A percentile compares a stretch with the other conserved stretches of the same genome.
phyloP scores from a whole-genome alignment of 92 coral and sea anemone species.

The Nematostella vectensis region DNA sequence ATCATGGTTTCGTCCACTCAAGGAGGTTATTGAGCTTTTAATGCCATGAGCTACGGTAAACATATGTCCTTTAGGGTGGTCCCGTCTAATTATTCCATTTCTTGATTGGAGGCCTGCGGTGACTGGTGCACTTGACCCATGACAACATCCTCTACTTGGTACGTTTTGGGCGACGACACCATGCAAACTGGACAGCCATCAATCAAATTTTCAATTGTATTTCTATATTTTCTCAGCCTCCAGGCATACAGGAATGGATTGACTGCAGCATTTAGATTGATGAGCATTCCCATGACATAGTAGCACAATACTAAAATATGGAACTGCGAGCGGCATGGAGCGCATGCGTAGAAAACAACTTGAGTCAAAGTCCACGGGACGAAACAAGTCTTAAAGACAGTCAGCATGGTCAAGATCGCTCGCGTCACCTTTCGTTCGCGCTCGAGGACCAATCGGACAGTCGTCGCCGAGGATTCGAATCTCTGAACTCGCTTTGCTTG shows the following conservation, averaged over 20 bases:
- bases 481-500: background rate
- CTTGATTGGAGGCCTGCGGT: too few species aligned
- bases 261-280: background rate
- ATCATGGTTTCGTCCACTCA: too few species aligned
- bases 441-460: background rate
- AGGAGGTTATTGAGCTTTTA: too few species aligned
- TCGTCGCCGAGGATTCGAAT: background rate
- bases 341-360: background rate
- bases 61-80: too few species aligned
- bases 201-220: background rate
- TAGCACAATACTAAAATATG: background rate
- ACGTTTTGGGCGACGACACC: too few species aligned
- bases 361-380: background rate
- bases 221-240: background rate
- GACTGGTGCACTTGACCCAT: too few species aligned
- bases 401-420: background rate
- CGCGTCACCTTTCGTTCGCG: slow-evolving; percentile 1
- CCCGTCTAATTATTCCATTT: too few species aligned
- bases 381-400: background rate
- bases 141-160: too few species aligned
- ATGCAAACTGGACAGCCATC: too few species aligned
- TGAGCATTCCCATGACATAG: background rate
- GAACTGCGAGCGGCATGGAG: background rate
- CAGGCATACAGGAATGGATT: background rate
- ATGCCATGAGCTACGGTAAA: too few species aligned